Conservation (phyloP, 2,797 vertebrate species). For the Platyrinchus mystaceus region DNA sequence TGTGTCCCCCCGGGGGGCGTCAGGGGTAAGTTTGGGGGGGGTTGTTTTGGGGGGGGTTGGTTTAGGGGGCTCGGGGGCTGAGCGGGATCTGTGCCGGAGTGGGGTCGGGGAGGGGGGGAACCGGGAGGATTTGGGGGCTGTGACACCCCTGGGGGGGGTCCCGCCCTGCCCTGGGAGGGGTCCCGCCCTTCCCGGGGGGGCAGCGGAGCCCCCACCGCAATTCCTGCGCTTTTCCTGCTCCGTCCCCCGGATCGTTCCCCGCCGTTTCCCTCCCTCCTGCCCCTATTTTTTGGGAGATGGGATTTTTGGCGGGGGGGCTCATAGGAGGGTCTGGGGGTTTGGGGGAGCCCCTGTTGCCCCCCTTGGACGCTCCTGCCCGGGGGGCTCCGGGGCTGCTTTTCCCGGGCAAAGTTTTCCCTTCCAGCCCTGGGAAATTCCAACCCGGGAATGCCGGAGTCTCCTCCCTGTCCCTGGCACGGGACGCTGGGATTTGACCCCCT, state of each 20-base stretch:
- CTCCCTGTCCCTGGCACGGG: background rate
- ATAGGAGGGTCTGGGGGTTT: background rate
- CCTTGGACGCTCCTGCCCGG: background rate
- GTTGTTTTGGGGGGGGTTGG: no score
- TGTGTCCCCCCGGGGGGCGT: no score
- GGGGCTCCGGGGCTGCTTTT: background rate
- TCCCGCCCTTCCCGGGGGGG: background rate
- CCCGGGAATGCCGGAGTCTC: background rate
- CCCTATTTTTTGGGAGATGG: background rate
- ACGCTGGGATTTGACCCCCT: background rate
- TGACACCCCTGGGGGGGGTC: background rate
- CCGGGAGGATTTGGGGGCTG: no score
- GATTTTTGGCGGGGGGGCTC: background rate
- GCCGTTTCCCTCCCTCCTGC: background rate
- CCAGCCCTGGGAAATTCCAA: background rate
- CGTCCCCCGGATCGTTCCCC: background rate
- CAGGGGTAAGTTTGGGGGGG: no score
- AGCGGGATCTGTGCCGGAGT: no score
- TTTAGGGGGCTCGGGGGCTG: no score
- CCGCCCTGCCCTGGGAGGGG: no score
- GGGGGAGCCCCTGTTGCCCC: background rate
- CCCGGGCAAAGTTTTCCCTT: background rate
- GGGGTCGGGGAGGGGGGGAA: no score
- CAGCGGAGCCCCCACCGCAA: background rate
- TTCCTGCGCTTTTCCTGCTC: background rate